Evolutionary conservation across 2,113 vertebrate genomes (phyloP), one percentile per base, ranked within the genome.

Genomic region (Eptatretus burgeri): DNA sequence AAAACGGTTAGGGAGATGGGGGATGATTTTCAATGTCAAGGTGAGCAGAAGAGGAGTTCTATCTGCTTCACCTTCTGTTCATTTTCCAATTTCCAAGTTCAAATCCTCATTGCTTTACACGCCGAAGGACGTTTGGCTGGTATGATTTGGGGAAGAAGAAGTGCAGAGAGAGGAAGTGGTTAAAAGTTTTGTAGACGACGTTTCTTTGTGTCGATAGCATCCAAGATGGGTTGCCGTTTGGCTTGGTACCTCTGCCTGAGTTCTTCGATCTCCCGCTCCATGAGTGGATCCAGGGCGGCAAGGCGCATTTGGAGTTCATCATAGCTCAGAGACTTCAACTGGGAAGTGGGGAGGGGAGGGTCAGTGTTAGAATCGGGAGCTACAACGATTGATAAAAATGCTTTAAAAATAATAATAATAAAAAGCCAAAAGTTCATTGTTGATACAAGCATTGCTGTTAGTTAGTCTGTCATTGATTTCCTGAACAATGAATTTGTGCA

Each of bases 251-350:
- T 82, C 74, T 85, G 86, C 3, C 74, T 82, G 63, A 94, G 88
- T 72, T 93, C 85, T 72, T 93, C 82, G 2, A 94, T 88, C 74
- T 94, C 87, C 73, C 82, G 84, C 73, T 91, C 84, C 87, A 94
- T 94, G 79, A 88, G 83, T 66, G 87, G 87, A 69, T 89, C 84
- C 49, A 94, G 79, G 13, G 84, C 79, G 9, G 74, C 71, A 2
- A 94, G 79, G 64, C 79, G 74, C 67, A 72, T 71, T 68, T 79
- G 78, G 1, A 94, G 81, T 65, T 93, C 85, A 64, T 83, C 81
- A 16, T 87, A 84, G 0, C 79, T 79, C 85, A 84, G 93, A 1
- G 75, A 72, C 60, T 79, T 83, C n/a, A 91, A 77, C 89, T 80
- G 50, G 63, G 62, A 19, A 64, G 56, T 19, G 27, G 7, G 27